phyloP scores from a whole-genome alignment of 2,113 vertebrate genomes.

The Turnix velox region DNA sequence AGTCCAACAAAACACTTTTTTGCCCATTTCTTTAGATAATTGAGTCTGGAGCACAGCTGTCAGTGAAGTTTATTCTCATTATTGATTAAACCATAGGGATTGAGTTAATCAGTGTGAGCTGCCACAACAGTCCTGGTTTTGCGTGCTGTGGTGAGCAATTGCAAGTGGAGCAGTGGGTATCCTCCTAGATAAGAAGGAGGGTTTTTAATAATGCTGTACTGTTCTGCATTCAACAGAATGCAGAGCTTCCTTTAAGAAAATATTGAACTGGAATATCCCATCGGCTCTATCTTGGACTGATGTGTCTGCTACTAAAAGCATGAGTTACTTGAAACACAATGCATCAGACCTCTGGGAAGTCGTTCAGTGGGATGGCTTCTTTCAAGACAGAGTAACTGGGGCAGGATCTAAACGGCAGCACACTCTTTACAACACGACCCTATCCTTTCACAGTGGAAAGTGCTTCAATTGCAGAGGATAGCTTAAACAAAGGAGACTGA shows the following conservation, averaged over 20 bases:
- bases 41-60: neutral
- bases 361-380: neutral
- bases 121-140: neutral
- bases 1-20: neutral
- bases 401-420: neutral
- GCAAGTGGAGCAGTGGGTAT: neutral
- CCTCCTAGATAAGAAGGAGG: neutral
- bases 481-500: neutral
- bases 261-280: neutral
- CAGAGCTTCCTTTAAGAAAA: neutral
- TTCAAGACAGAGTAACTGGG: neutral
- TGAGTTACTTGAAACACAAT: neutral
- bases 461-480: neutral
- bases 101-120: neutral
- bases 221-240: neutral
- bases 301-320: neutral
- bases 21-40: neutral
- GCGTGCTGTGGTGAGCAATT: neutral
- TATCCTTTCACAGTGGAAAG: neutral
- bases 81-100: neutral
- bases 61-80: neutral
- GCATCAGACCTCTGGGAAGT: neutral
- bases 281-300: neutral
- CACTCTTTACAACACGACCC: neutral
- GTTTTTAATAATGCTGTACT: neutral